These are phyloP conservation scores for Numenius arquata DNA, from an alignment of 2,113 vertebrate genomes.

Conservation along the genomic window DNA sequence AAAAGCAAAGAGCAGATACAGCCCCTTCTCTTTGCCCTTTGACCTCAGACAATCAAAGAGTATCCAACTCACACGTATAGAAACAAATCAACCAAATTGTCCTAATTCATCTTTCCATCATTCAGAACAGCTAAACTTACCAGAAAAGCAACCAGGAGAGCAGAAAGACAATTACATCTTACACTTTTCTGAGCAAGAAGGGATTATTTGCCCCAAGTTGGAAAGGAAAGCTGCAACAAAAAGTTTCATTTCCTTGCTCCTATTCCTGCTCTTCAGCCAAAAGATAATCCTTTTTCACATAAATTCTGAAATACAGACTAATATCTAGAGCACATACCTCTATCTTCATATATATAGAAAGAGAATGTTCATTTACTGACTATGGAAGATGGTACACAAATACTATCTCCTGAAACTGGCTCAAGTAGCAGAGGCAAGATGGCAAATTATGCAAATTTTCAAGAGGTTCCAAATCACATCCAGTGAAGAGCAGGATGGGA, in stretches of 20 bases:
- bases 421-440: background rate
- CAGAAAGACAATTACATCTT: background rate
- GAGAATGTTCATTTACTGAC: background rate
- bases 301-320: background rate
- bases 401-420: background rate
- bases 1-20: background rate
- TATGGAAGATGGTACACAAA: background rate
- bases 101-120: background rate
- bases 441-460: background rate
- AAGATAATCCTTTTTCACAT: background rate
- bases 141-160: background rate
- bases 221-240: background rate
- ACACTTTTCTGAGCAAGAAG: background rate
- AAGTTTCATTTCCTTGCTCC: background rate
- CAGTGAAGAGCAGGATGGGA: background rate
- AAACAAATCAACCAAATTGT: background rate
- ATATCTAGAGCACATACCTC: background rate
- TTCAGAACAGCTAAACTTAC: background rate
- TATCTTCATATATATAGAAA: background rate
- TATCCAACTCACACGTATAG: background rate
- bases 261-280: background rate
- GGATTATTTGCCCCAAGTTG: background rate
- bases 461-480: background rate
- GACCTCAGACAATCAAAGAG: background rate
- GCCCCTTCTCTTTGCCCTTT: background rate